phyloP scores from a whole-genome alignment of 1,140 invertebrate species.

The Lycorma delicatula region DNA sequence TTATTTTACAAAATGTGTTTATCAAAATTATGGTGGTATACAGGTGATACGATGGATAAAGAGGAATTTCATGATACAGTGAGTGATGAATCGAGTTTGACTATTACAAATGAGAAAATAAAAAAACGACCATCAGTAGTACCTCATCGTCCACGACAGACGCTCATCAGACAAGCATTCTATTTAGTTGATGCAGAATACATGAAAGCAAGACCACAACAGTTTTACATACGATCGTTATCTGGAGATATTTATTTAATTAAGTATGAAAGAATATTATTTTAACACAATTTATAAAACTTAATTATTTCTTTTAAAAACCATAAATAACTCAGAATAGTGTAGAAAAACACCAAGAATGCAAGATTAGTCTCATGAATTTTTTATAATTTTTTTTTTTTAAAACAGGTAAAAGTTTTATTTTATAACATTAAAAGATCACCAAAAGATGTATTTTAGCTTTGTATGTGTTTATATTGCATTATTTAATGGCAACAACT shows the following conservation, averaged over 20 bases:
- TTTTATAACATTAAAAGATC: no score
- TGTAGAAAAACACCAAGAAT: no score
- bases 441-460: no score
- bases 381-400: no score
- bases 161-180: conserved; percentile 11
- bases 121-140: not conserved
- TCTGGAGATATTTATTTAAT: conserved; percentile 12
- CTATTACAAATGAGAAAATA: not conserved
- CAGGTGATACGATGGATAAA: not conserved
- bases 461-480: no score
- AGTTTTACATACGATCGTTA: conserved; percentile 13
- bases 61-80: not conserved
- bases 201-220: conserved; percentile 5
- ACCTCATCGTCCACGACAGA: not conserved
- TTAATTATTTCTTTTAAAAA: no score
- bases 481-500: no score
- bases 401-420: no score
- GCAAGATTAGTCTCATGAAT: no score
- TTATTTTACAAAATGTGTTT: no score
- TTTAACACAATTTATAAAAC: no score
- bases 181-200: conserved; percentile 11
- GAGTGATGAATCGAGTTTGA: not conserved
- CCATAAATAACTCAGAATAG: no score
- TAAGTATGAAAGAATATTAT: conserved; percentile 14
- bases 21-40: not conserved